Percentiles rank a stretch among this genome's conserved stretches.
phyloP scores from a whole-genome alignment of 2,797 vertebrate genomes.

The Bryconaethiops microstoma region DNA sequence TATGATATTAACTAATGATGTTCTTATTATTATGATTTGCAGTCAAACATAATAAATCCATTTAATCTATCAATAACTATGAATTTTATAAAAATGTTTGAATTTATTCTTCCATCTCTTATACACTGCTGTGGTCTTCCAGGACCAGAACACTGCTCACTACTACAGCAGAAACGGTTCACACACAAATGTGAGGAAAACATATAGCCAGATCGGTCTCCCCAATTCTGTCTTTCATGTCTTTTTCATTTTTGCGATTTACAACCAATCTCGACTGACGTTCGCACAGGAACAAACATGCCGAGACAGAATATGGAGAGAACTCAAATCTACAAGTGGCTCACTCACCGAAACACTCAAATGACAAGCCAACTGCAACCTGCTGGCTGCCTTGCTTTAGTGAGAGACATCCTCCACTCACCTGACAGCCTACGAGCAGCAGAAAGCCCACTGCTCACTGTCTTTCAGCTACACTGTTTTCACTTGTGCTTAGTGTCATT shows the following conservation, averaged over 20 bases:
- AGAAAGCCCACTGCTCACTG: background rate
- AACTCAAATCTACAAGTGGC: slow-evolving; percentile 21
- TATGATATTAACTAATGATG: no score
- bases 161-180: background rate
- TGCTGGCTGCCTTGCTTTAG: background rate
- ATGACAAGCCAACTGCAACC: slow-evolving; percentile 12
- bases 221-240: background rate
- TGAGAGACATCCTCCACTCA: background rate
- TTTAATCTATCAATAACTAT: background rate
- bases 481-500: background rate
- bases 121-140: background rate
- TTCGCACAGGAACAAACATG: background rate
- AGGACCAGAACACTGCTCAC: background rate
- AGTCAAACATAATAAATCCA: no score
- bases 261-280: background rate
- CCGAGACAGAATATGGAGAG: background rate
- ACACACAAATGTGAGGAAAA: slow-evolving; percentile 13
- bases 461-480: background rate
- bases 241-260: background rate
- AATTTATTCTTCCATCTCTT: background rate
- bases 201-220: background rate
- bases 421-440: background rate
- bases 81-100: background rate
- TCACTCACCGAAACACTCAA: slow-evolving; percentile 40
- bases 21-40: no score